Conservation (phyloP, 2,888 invertebrate genomes). For the Hypomecis punctinalis region DNA sequence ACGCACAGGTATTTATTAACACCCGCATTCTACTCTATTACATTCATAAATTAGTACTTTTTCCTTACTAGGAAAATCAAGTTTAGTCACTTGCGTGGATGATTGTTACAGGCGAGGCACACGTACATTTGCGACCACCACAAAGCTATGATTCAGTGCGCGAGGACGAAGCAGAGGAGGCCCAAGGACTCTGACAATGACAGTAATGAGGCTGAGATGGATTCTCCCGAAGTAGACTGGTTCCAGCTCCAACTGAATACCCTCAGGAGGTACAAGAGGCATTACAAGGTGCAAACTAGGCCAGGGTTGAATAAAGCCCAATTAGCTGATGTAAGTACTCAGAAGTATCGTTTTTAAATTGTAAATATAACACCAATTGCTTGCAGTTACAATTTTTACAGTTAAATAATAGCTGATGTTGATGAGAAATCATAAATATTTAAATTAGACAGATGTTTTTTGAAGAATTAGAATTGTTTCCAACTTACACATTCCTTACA, state of each 20-base stretch:
- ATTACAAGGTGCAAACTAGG: slow-evolving; percentile 95
- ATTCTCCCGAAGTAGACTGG: slow-evolving; percentile 96
- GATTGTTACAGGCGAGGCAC: slow-evolving; percentile 90
- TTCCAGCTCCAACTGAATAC: slow-evolving; percentile 97
- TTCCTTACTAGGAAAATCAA: slow-evolving; percentile 24
- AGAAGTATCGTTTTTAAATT: neutral
- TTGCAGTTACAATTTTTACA: no score
- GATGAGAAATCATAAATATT: no score
- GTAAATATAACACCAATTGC: no score
- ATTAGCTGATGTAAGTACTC: slow-evolving; percentile 93
- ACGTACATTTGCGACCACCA: slow-evolving; percentile 99
- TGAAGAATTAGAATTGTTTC: no score
- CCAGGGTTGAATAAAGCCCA: slow-evolving; percentile 98
- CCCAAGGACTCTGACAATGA: slow-evolving; percentile 98
- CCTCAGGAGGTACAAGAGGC: slow-evolving; percentile 95
- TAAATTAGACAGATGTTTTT: no score
- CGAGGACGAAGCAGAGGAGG: slow-evolving; percentile 93
- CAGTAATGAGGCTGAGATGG: slow-evolving; percentile 96
- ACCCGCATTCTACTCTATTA: slow-evolving; percentile 19
- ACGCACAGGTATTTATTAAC: slow-evolving; percentile 80
- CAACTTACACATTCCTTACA: no score
- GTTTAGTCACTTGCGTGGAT: slow-evolving; percentile 27
- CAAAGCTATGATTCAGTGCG: slow-evolving; percentile 97
- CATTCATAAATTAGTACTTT: slow-evolving; percentile 36
- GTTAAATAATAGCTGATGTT: neutral